Conservation (phyloP, 2,888 invertebrate genomes). For the Drosophila algonquin region DNA sequence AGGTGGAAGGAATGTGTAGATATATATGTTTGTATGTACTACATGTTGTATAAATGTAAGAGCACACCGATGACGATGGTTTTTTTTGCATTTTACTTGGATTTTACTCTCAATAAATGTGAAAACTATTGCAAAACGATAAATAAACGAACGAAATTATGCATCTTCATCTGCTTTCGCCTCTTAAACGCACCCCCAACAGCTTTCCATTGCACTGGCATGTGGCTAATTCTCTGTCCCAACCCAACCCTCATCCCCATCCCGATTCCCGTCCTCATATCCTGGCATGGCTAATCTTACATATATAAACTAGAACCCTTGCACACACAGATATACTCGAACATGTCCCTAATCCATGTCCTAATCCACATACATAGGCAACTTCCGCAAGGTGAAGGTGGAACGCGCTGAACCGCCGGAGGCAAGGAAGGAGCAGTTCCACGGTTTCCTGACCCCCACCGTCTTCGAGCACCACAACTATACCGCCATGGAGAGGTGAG, state of each 20-base stretch:
- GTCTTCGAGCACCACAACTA: slow-evolving; percentile 92
- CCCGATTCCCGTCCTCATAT: too few species aligned
- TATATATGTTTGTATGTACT: slow-evolving; percentile 13
- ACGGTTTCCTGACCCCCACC: slow-evolving; percentile 85
- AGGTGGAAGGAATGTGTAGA: slow-evolving; percentile 14
- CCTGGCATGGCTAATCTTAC: slow-evolving; percentile 1
- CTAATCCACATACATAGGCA: slow-evolving; percentile 54
- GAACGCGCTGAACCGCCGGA: slow-evolving; percentile 71
- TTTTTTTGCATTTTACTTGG: slow-evolving; percentile 34
- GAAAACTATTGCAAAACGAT: slow-evolving; percentile 31
- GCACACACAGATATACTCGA: neutral
- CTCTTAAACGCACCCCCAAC: neutral
- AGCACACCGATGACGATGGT: neutral
- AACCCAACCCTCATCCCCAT: neutral
- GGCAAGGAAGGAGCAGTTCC: slow-evolving; percentile 63
- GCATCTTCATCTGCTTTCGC: slow-evolving; percentile 32
- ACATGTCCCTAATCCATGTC: slow-evolving; percentile 22
- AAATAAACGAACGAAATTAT: slow-evolving; percentile 33
- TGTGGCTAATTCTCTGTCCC: neutral
- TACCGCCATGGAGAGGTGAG: slow-evolving; percentile 87
- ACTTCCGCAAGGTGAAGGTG: slow-evolving; percentile 82
- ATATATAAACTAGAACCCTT: slow-evolving; percentile 2
- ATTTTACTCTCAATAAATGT: slow-evolving; percentile 39
- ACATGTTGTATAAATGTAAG: slow-evolving; percentile 14
- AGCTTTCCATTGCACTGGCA: neutral